Percentiles rank a stretch among this genome's conserved stretches.
Evolutionary conservation across 2,113 vertebrate genomes (phyloP).

Genomic region (Vombatus ursinus): DNA sequence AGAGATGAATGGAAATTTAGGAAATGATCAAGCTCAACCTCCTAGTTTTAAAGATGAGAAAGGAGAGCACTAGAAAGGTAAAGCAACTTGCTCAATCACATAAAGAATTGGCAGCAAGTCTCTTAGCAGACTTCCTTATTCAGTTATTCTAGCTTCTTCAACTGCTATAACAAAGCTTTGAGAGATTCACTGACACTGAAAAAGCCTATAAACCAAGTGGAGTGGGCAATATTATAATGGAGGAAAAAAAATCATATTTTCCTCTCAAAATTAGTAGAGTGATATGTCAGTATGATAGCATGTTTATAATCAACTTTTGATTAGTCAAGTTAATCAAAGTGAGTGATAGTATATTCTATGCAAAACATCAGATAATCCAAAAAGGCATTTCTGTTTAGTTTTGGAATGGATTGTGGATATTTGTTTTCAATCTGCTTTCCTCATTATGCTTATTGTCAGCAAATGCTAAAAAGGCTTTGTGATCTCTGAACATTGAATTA

Average conservation of each 20-base stretch:
- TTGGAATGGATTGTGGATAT: constrained; percentile 71
- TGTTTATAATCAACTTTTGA: constrained; percentile 52
- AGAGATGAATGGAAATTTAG: background rate
- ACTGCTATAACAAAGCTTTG: background rate
- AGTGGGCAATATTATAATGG: constrained; percentile 32
- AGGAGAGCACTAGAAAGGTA: background rate
- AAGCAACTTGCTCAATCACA: background rate
- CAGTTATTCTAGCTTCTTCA: background rate
- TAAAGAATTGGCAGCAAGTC: background rate
- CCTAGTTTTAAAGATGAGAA: background rate
- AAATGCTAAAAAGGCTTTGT: constrained; percentile 73
- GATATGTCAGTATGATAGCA: constrained; percentile 48
- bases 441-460: constrained; percentile 77
- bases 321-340: constrained; percentile 55
- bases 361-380: constrained; percentile 66
- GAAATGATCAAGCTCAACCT: background rate
- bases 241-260: background rate
- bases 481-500: constrained; percentile 71
- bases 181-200: background rate
- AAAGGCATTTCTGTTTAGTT: constrained; percentile 74
- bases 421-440: constrained; percentile 73
- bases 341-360: constrained; percentile 25
- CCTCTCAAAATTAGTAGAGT: constrained; percentile 52
- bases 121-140: background rate
- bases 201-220: constrained; percentile 4